Evolutionary conservation across 2,797 vertebrate species (phyloP), one percentile per base, ranked within the genome.

Genomic region (Arctocebus calabarensis): DNA sequence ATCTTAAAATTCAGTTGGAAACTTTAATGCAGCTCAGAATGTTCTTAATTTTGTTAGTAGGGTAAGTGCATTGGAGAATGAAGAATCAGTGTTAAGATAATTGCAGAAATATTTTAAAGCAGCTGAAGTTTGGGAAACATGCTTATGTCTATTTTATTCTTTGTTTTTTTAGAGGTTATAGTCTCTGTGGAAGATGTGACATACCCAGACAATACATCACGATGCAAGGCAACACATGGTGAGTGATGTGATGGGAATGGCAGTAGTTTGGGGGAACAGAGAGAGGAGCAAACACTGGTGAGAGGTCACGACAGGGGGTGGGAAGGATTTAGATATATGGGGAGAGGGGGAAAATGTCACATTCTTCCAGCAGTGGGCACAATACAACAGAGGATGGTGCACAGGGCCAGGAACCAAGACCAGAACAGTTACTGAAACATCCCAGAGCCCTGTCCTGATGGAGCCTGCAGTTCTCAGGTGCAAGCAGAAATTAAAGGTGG

Each of bases 211-310:
- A 34, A 73, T n/a, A 32, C 68, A 0, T 59, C 74, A 95, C 3
- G 55, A 97, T 97, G 97, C 97, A 97, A 94, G 86, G 97, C 92
- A 97, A 11, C 78, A 84, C 96, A 0, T 96, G 97, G 97, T 97
- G 84, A 97, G 97, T 95, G 61, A 20, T 27, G 7, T 75, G 68
- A 70, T 32, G 19, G 64, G 45, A 40, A 57, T 20, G 77, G 78
- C 27, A 64, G 48, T 20, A 0, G 6, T 45, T 55, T 14, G 43
- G 87, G 77, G 64, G 45, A 74, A 48, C 48, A 48, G 78, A 84
- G 27, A 27, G 77, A 91, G 57, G 45, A 57, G 1, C 32, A 68
- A 7, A 17, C 20, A 9, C 23, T 17, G 78, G 52, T 29, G 13
- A 32, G 77, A 62, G 55, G 74, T 37, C 22, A 5, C n/a, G 12